phyloP scores from a whole-genome alignment of 2,113 vertebrate genomes.

The Origma solitaria region DNA sequence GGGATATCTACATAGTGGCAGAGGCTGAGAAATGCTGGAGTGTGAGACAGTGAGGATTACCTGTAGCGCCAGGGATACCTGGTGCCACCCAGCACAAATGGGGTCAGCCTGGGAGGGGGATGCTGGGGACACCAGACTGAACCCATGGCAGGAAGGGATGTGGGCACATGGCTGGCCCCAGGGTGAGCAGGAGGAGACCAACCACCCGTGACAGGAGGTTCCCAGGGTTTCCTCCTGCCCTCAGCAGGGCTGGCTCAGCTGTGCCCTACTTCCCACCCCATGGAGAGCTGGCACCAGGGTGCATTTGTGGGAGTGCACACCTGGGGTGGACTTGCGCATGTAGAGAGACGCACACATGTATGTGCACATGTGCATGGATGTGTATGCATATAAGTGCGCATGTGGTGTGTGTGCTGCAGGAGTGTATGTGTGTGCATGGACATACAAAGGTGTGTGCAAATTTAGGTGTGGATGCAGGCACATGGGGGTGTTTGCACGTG shows the following conservation, averaged over 20 bases:
- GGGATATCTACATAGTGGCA: too few relatives aligned
- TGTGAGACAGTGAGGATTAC: neutral
- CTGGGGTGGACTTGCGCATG: neutral
- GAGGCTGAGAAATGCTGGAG: neutral
- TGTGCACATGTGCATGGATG: too few relatives aligned
- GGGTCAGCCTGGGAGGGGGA: neutral
- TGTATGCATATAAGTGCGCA: too few relatives aligned
- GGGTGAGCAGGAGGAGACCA: neutral
- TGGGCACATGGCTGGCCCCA: neutral
- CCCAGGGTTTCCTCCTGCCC: neutral
- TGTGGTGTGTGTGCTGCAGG: neutral
- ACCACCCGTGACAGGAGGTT: accelerated
- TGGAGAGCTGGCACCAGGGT: accelerated
- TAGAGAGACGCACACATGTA: neutral
- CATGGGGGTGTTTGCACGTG: accelerated
- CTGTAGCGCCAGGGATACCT: neutral
- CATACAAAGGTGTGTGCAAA: neutral
- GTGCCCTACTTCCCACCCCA: neutral
- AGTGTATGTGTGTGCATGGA: neutral
- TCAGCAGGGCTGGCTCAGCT: accelerated
- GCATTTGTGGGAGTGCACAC: accelerated
- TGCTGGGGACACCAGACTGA: accelerated
- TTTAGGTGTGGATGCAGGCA: neutral
- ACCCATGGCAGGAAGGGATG: accelerated
- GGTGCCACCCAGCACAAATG: too few relatives aligned